These are phyloP conservation scores for Drosophila sproati DNA, from an alignment of 1,140 invertebrate species.

Conservation along the genomic window DNA sequence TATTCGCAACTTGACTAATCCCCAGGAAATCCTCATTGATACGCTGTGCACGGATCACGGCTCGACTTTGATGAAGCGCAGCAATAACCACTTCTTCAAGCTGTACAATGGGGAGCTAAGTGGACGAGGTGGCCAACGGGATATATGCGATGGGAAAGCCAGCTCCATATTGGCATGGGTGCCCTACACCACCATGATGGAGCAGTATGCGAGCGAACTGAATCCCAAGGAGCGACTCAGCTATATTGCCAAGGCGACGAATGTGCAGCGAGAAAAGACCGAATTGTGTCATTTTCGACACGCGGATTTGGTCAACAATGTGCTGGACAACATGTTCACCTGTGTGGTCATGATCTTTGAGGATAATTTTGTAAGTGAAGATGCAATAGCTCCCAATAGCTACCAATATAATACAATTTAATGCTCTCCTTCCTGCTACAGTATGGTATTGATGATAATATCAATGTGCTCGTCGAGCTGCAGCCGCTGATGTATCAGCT, in stretches of 20 bases:
- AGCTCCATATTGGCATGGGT: constrained; percentile 71
- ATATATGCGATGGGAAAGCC: constrained; percentile 55
- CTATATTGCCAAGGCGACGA: constrained; percentile 78
- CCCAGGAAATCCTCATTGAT: constrained; percentile 66
- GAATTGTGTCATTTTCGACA: constrained; percentile 77
- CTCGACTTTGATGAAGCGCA: constrained; percentile 54
- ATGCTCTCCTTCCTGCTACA: constrained; percentile 1
- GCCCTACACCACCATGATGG: constrained; percentile 65
- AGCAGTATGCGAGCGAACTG: constrained; percentile 63
- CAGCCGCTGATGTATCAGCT: constrained; percentile 75
- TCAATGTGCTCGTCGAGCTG: constrained; percentile 76
- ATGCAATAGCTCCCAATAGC: too few species aligned
- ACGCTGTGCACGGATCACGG: constrained; percentile 75
- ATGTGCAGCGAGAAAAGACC: constrained; percentile 69
- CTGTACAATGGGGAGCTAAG: constrained; percentile 69
- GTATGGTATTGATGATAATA: constrained; percentile 75
- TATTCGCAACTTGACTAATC: constrained; percentile 24
- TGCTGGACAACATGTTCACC: constrained; percentile 70
- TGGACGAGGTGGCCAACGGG: constrained; percentile 58
- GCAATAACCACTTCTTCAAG: constrained; percentile 67
- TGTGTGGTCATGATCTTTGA: constrained; percentile 82
- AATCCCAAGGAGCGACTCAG: constrained; percentile 75
- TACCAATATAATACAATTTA: not conserved
- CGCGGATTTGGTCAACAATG: constrained; percentile 71
- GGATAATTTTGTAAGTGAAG: constrained; percentile 75